These are phyloP conservation scores for Phyto melanocephala DNA, from an alignment of 2,888 invertebrate genomes.

Conservation along the genomic window DNA sequence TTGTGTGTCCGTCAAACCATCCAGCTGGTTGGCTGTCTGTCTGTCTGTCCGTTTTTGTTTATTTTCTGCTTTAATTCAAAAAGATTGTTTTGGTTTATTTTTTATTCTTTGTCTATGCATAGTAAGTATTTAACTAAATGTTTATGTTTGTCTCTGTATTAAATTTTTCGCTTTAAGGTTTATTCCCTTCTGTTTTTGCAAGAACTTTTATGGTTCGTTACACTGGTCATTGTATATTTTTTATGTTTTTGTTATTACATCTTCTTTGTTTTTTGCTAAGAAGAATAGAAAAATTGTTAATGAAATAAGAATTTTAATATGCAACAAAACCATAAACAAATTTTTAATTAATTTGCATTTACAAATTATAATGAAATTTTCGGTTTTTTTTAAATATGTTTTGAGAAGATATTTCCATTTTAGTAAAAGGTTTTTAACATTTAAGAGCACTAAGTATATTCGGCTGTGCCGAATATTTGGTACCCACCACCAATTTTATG, in stretches of 20 bases:
- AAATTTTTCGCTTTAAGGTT: conserved; percentile 16
- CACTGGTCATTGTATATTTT: conserved; percentile 38
- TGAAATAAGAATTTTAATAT: conserved; percentile 8
- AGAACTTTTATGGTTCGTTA: conserved; percentile 49
- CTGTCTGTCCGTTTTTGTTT: conserved; percentile 27
- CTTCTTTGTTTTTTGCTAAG: neutral
- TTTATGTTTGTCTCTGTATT: conserved; percentile 35
- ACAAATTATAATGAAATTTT: neutral
- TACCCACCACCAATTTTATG: too few relatives aligned
- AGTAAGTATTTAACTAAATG: conserved; percentile 39
- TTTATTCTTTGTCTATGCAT: neutral
- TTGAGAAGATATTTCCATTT: too few relatives aligned
- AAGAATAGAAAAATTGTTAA: conserved; percentile 14
- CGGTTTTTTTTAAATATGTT: too few relatives aligned
- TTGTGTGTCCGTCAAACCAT: neutral
- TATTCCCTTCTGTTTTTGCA: neutral
- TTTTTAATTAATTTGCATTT: conserved; percentile 24
- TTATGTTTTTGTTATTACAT: neutral
- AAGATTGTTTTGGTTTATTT: neutral
- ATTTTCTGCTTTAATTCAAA: conserved; percentile 24
- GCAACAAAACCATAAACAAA: neutral
- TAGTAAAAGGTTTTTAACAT: too few relatives aligned
- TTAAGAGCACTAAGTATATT: too few relatives aligned
- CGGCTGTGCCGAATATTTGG: too few relatives aligned
- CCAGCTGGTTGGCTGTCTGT: neutral